phyloP scores from a whole-genome alignment of 1,140 invertebrate species.

The Drosophila nigromelanica region DNA sequence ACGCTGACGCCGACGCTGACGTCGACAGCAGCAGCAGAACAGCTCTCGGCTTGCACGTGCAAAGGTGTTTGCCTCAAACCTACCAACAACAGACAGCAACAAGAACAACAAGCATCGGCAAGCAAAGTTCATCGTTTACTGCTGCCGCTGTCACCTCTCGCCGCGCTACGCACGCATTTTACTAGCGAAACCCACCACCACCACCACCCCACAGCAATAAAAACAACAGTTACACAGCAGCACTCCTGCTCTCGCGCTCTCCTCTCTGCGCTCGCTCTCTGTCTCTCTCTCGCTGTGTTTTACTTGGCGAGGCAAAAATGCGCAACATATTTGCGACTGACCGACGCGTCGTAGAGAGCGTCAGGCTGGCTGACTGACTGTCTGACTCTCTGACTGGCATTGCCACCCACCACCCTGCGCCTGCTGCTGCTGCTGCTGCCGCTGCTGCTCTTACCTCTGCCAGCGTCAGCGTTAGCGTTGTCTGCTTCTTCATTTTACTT shows the following conservation, averaged over 20 bases:
- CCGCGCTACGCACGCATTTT: slow-evolving; percentile 68
- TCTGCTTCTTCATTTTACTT: slow-evolving; percentile 65
- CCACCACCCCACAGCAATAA: slow-evolving; percentile 44
- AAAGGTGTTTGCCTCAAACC: slow-evolving; percentile 68
- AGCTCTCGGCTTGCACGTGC: slow-evolving; percentile 56
- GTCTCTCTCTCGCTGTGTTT: slow-evolving; percentile 27
- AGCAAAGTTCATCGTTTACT: slow-evolving; percentile 81
- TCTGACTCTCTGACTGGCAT: slow-evolving; percentile 26
- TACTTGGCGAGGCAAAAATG: slow-evolving; percentile 52
- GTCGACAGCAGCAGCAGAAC: slow-evolving; percentile 4
- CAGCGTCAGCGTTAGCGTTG: slow-evolving; percentile 39
- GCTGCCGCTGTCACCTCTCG: slow-evolving; percentile 41
- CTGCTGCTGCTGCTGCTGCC: slow-evolving; percentile 9
- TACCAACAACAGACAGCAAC: slow-evolving; percentile 36
- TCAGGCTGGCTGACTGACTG: slow-evolving; percentile 33
- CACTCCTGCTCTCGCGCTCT: slow-evolving; percentile 26
- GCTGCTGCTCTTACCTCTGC: slow-evolving; percentile 24
- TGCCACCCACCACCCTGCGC: slow-evolving; percentile 43
- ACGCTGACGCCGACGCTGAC: slow-evolving; percentile 2
- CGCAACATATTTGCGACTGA: slow-evolving; percentile 80
- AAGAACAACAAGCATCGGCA: slow-evolving; percentile 48
- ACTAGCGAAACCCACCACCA: slow-evolving; percentile 46
- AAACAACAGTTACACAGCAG: slow-evolving; percentile 74
- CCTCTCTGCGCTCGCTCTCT: not conserved
- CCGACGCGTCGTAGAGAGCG: slow-evolving; percentile 48